Conservation (phyloP, 2,888 invertebrate species). For the Eustalomyia histrio region DNA sequence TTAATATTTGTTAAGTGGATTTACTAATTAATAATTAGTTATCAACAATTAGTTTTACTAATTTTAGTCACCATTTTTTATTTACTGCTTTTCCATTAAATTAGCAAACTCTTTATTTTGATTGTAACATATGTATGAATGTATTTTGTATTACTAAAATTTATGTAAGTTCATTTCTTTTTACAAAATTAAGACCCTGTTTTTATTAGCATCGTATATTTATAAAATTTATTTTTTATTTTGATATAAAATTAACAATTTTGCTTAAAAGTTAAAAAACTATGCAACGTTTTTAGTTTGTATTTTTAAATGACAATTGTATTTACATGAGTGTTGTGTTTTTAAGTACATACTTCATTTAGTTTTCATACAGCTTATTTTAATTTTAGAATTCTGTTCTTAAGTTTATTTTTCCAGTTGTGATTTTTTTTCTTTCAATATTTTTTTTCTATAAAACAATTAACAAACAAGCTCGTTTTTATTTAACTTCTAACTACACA, state of each 20-base stretch:
- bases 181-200: constrained; percentile 58
- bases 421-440: background rate
- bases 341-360: background rate
- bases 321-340: constrained; percentile 53
- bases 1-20: no score
- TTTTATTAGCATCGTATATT: constrained; percentile 25
- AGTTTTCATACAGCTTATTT: background rate
- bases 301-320: constrained; percentile 18
- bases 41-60: no score
- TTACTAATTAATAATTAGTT: no score
- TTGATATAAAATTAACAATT: constrained; percentile 61
- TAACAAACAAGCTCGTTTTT: constrained; percentile 66
- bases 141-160: constrained; percentile 6
- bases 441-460: constrained; percentile 64
- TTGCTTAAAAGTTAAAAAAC: constrained; percentile 33
- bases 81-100: no score
- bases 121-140: background rate
- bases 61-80: no score
- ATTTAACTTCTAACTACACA: constrained; percentile 63
- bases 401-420: constrained; percentile 30
- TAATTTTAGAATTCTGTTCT: background rate
- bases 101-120: no score
- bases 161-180: constrained; percentile 10
- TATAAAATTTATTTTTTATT: constrained; percentile 11
- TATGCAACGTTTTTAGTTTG: constrained; percentile 43